Conservation (phyloP, 1,140 invertebrate genomes). For the Calosoma granatense region DNA sequence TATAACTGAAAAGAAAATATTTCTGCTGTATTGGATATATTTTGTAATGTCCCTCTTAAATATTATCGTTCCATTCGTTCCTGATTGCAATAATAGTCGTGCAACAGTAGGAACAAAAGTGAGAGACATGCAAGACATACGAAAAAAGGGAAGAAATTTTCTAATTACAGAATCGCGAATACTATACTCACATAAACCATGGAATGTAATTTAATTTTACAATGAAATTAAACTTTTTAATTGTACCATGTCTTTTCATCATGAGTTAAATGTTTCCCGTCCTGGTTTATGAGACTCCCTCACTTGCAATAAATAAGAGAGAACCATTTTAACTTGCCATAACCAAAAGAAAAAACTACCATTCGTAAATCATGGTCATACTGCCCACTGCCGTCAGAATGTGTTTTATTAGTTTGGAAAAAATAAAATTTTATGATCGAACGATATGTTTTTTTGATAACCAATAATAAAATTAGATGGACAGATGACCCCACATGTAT, state of each 20-base stretch:
- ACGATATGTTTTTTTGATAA: constrained; percentile 3
- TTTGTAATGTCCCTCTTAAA: too few species aligned
- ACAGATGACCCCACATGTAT: too few species aligned
- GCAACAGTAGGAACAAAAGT: too few species aligned
- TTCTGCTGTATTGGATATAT: too few species aligned
- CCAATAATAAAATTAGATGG: not conserved
- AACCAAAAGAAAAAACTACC: not conserved
- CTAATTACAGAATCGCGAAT: not conserved
- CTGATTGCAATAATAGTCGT: too few species aligned
- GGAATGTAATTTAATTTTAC: constrained; percentile 7
- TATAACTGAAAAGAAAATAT: too few species aligned
- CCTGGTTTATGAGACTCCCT: not conserved
- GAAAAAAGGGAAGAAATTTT: too few species aligned
- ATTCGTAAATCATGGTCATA: not conserved
- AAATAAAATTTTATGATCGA: constrained; percentile 1
- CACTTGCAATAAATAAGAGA: not conserved
- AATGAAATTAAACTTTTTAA: constrained; percentile 8
- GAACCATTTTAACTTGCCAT: not conserved
- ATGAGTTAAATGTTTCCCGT: not conserved
- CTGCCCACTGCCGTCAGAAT: not conserved
- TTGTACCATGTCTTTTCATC: not conserved
- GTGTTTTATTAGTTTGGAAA: constrained; percentile 7
- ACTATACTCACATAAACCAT: not conserved
- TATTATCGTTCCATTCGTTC: too few species aligned
- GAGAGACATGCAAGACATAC: too few species aligned